Evolutionary conservation across 2,797 vertebrate genomes (phyloP).

Genomic region (Myoxocephalus aenaeus): DNA sequence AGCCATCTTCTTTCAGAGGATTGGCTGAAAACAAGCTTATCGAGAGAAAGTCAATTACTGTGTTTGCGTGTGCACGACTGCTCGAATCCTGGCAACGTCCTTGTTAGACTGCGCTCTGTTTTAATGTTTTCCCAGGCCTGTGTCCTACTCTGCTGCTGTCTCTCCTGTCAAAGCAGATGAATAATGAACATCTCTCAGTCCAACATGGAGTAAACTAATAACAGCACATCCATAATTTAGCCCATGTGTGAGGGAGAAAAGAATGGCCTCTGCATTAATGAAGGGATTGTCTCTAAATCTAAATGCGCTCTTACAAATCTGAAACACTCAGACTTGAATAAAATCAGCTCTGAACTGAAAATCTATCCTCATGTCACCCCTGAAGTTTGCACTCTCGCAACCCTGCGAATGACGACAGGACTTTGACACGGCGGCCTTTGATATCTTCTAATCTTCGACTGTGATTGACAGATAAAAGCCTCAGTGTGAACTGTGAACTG

Average conservation of each 20-base stretch:
- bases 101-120: conserved; percentile 48
- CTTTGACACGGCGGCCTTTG: conserved; percentile 65
- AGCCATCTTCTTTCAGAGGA: conserved; percentile 22
- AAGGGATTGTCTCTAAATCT: conserved; percentile 56
- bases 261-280: conserved; percentile 56
- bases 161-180: conserved; percentile 75
- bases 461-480: conserved; percentile 80
- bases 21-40: conserved; percentile 51
- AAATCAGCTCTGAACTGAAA: conserved; percentile 22
- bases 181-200: conserved; percentile 80
- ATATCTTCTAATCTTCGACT: conserved; percentile 70
- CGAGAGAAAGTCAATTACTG: conserved; percentile 54
- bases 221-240: conserved; percentile 78
- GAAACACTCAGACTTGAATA: background rate
- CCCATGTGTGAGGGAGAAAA: conserved; percentile 52
- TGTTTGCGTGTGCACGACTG: conserved; percentile 55
- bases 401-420: conserved; percentile 39
- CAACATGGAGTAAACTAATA: conserved; percentile 80
- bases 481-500: conserved; percentile 62
- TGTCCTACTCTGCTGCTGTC: conserved; percentile 61
- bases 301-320: conserved; percentile 29
- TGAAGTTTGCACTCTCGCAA: conserved; percentile 35
- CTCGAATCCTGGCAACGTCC: conserved; percentile 56
- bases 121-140: conserved; percentile 56
- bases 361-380: conserved; percentile 40